Conservation (phyloP, 2,797 vertebrate species). For the Pogoniulus pusillus region DNA sequence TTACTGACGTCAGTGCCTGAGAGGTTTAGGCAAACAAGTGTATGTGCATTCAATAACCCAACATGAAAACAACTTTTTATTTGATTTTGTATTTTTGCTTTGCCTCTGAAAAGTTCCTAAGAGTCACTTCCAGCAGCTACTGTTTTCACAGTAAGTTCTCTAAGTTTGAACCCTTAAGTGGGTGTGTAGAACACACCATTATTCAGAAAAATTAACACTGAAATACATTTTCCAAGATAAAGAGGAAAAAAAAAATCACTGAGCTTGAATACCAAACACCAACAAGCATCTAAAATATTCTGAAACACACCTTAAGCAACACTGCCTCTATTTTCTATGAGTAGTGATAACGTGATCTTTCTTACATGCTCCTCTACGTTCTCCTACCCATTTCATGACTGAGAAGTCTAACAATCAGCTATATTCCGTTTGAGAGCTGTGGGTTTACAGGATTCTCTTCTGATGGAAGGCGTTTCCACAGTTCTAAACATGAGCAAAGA, state of each 20-base stretch:
- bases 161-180: background rate
- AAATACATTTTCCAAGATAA: background rate
- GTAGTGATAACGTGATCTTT: background rate
- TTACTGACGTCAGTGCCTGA: background rate
- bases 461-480: conserved; percentile 32
- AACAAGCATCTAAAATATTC: conserved; percentile 63
- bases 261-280: conserved; percentile 23
- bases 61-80: background rate
- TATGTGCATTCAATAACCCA: background rate
- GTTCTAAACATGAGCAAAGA: background rate
- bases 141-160: background rate
- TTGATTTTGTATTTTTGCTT: background rate
- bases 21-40: background rate
- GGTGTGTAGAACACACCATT: background rate
- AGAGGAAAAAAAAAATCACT: conserved; percentile 10
- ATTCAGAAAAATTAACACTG: background rate
- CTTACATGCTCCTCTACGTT: background rate
- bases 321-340: background rate
- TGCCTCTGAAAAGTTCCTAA: background rate
- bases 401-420: background rate
- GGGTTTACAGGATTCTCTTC: background rate
- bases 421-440: background rate
- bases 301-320: conserved; percentile 44
- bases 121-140: background rate
- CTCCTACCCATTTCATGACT: background rate